phyloP scores from a whole-genome alignment of 2,797 vertebrate species.

The Hippopotamyrus pictus region DNA sequence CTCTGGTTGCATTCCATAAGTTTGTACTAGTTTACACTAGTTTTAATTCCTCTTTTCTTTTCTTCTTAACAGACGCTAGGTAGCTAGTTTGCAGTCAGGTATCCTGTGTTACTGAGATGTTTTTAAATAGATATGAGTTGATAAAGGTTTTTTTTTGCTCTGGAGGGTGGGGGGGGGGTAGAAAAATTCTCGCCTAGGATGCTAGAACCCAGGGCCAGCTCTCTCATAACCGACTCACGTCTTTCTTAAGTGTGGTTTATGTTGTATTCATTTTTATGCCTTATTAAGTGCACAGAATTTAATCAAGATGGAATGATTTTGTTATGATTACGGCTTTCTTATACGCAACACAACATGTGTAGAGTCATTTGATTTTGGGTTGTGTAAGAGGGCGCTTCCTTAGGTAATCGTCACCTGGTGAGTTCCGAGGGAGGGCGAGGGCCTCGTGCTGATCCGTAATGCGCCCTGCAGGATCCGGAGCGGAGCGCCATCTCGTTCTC shows the following conservation, averaged over 20 bases:
- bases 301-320: not conserved
- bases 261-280: not conserved
- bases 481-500: not conserved
- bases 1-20: not conserved
- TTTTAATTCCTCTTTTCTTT: not conserved
- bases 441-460: not conserved
- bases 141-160: not conserved
- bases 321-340: not conserved
- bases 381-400: not conserved
- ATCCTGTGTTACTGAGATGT: not conserved
- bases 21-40: not conserved
- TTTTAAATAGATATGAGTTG: too few species aligned
- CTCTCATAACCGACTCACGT: not conserved
- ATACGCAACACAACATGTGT: not conserved
- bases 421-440: not conserved
- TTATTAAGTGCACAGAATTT: not conserved
- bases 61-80: not conserved
- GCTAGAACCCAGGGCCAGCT: not conserved
- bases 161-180: not conserved
- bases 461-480: too few species aligned
- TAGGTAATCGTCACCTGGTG: not conserved
- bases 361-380: not conserved
- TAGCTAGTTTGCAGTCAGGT: not conserved
- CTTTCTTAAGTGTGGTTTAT: not conserved
- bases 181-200: not conserved